These are phyloP conservation scores for Carabus problematicus DNA, from an alignment of 2,888 invertebrate genomes.

Conservation along the genomic window DNA sequence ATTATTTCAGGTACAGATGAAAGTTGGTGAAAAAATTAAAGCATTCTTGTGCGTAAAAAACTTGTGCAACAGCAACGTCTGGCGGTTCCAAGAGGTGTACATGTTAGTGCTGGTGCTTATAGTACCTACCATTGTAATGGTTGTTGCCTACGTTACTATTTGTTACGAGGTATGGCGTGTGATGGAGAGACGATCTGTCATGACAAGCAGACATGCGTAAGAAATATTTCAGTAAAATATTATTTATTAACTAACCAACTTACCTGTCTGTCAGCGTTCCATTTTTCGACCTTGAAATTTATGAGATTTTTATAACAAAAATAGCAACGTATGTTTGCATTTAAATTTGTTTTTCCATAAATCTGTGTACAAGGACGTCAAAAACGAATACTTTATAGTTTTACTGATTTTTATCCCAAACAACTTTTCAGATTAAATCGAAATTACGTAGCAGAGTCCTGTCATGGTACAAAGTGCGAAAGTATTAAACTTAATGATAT, in stretches of 20 bases:
- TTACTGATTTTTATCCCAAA: neutral
- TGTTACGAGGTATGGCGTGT: conserved; percentile 71
- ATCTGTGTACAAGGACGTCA: conserved; percentile 16
- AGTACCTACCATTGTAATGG: conserved; percentile 70
- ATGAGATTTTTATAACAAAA: too few species aligned
- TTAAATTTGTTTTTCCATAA: too few species aligned
- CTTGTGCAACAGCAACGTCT: conserved; percentile 59
- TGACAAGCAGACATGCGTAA: conserved; percentile 64
- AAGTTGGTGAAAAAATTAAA: conserved; percentile 52
- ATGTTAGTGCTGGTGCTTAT: conserved; percentile 69
- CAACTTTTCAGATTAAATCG: too few species aligned
- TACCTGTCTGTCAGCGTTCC: conserved; percentile 9
- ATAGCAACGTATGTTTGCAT: too few species aligned
- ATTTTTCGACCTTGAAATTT: conserved; percentile 11
- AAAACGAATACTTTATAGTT: conserved; percentile 11
- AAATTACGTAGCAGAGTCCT: too few species aligned
- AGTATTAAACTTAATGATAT: too few species aligned
- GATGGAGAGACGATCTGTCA: conserved; percentile 65
- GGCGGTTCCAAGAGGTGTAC: conserved; percentile 68
- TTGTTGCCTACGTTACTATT: conserved; percentile 69
- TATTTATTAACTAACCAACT: conserved; percentile 14
- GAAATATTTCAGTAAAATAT: conserved; percentile 43
- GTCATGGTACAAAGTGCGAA: too few species aligned
- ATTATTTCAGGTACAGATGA: conserved; percentile 51
- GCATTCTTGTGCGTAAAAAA: conserved; percentile 69